Evolutionary conservation across 2,113 vertebrate genomes (phyloP), one percentile per base, ranked within the genome.

Genomic region (Alouatta palliata): DNA sequence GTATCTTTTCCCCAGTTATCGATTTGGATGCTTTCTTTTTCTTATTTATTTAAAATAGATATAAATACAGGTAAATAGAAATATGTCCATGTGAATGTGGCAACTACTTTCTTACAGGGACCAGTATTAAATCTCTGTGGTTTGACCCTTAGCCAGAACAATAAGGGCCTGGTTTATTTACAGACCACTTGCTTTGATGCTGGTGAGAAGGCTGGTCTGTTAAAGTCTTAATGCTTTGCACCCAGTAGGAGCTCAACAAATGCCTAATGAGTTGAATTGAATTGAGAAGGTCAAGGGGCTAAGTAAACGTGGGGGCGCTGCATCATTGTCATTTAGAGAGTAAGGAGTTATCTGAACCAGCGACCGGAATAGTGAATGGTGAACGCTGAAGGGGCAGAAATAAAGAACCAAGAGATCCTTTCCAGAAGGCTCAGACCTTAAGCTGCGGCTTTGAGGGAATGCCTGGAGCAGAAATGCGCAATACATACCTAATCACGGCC

Each of bases 71-170:
- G 19, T 71, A 61, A 71, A 47, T 49, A 85, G 64, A 76, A 91
- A 86, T 52, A n/a, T 32, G 27, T 43, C 4, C n/a, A 11, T 35
- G 83, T 88, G 83, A 86, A 70, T 86, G 49, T 71, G 90, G 56
- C 37, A 93, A 32, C 52, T 87, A 35, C 37, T 90, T 92, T 66
- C 40, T 95, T 30, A 19, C 8, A 71, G n/a, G 45, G 47, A 17
- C 81, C 30, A 70, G 9, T 95, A 87, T 96, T 66, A 85, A 90
- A 71, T 76, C 52, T 94, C 86, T 47, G 47, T 49, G 66, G 45
- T 21, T 68, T 81, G 68, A 58, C 32, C 21, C 10, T 76, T 64
- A 77, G 66, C 82, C 8, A 2, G 83, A 86, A 54, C 68, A 30
- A 20, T 23, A 61, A 45, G 19, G 21, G 32, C 13, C n/a, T 86